Percentiles rank a stretch among this genome's conserved stretches.
phyloP scores from a whole-genome alignment of 2,888 invertebrate species.

The Augochlorella aurata region DNA sequence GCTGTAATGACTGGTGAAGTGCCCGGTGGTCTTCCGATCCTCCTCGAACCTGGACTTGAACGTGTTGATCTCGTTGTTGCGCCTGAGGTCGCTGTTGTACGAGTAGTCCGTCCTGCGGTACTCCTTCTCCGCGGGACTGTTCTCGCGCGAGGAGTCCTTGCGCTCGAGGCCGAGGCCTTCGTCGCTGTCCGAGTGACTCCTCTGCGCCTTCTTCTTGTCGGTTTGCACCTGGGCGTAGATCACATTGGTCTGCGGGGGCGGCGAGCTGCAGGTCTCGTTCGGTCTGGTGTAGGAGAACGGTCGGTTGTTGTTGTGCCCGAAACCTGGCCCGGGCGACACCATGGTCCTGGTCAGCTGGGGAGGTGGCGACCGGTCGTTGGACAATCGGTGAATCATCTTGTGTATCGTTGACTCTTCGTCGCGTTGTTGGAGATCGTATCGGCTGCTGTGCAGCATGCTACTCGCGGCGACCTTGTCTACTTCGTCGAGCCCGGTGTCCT shows the following conservation, averaged over 20 bases:
- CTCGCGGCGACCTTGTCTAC: slow-evolving; percentile 55
- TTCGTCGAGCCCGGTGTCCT: slow-evolving; percentile 56
- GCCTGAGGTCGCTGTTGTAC: slow-evolving; percentile 72
- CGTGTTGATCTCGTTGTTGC: slow-evolving; percentile 77
- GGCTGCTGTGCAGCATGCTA: slow-evolving; percentile 78
- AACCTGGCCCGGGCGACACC: slow-evolving; percentile 85
- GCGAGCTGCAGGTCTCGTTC: slow-evolving; percentile 79
- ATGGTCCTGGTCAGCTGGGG: slow-evolving; percentile 85
- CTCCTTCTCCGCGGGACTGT: slow-evolving; percentile 80
- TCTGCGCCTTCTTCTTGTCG: slow-evolving; percentile 83
- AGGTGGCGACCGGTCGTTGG: slow-evolving; percentile 87
- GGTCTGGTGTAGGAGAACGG: slow-evolving; percentile 91
- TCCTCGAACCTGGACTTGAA: slow-evolving; percentile 74
- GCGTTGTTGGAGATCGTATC: slow-evolving; percentile 74
- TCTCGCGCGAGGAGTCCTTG: slow-evolving; percentile 79
- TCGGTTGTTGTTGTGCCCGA: slow-evolving; percentile 88
- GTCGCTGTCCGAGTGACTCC: slow-evolving; percentile 89
- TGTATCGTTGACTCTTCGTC: slow-evolving; percentile 85
- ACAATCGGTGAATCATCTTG: slow-evolving; percentile 89
- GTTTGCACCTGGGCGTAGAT: slow-evolving; percentile 89
- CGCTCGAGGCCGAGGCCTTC: slow-evolving; percentile 90
- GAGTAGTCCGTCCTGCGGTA: slow-evolving; percentile 74
- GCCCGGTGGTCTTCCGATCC: slow-evolving; percentile 55
- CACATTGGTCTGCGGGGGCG: slow-evolving; percentile 84
- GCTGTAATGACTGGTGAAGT: slow-evolving; percentile 44